phyloP scores from a whole-genome alignment of 2,797 vertebrate species.

The Malurus splendens region DNA sequence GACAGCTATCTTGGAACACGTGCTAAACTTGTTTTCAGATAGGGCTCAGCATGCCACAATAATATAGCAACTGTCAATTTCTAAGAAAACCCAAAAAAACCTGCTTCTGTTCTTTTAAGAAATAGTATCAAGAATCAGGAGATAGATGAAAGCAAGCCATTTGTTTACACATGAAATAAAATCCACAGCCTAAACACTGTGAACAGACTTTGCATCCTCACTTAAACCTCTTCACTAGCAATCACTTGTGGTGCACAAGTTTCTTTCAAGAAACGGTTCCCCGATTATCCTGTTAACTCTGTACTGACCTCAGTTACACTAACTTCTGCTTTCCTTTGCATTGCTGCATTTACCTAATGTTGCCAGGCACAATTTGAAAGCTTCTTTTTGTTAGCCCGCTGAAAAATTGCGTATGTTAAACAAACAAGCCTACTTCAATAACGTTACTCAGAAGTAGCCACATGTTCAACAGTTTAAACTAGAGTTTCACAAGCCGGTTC shows the following conservation, averaged over 20 bases:
- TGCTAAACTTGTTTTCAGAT: not conserved
- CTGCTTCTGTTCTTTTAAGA: not conserved
- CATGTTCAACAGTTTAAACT: conserved; percentile 2
- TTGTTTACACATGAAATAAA: not conserved
- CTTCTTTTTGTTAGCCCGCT: not conserved
- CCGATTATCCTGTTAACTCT: not conserved
- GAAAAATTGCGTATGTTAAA: not conserved
- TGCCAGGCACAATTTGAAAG: not conserved
- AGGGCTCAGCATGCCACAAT: not conserved
- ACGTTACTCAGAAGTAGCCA: not conserved
- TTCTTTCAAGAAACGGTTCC: not conserved
- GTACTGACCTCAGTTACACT: not conserved
- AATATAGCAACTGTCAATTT: not conserved
- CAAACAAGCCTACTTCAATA: not conserved
- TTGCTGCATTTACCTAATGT: not conserved
- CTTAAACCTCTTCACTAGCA: not conserved
- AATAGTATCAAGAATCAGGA: not conserved
- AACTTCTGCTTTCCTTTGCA: not conserved
- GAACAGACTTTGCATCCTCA: not conserved
- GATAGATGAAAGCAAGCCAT: not conserved
- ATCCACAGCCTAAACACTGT: not conserved
- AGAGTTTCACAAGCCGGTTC: not conserved
- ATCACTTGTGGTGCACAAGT: not conserved
- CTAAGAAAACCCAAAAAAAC: not conserved
- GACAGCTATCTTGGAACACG: not conserved